Evolutionary conservation across 2,113 vertebrate genomes (phyloP).

Genomic region (Diglossa brunneiventris): DNA sequence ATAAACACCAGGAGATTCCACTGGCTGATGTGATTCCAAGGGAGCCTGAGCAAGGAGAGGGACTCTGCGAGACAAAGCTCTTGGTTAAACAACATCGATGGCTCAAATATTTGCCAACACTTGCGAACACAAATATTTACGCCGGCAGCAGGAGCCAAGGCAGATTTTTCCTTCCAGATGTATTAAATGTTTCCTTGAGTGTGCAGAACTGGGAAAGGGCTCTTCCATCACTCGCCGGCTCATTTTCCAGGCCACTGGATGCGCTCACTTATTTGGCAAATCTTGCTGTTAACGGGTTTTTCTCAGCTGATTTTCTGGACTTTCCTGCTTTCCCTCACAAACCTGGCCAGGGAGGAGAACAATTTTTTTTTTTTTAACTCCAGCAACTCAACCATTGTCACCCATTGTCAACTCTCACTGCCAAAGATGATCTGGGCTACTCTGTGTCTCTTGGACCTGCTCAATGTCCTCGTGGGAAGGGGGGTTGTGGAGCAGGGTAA

Average conservation of each 20-base stretch:
- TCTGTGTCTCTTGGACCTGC: neutral
- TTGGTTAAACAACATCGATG: slow-evolving; percentile 69
- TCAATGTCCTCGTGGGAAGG: fast-evolving
- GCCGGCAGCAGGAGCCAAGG: slow-evolving; percentile 43
- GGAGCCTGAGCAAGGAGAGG: slow-evolving; percentile 46
- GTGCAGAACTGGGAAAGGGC: slow-evolving; percentile 44
- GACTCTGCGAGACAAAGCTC: slow-evolving; percentile 57
- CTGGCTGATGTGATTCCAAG: slow-evolving; percentile 38
- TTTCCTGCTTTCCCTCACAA: neutral
- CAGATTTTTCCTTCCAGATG: slow-evolving; percentile 59
- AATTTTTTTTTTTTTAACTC: neutral
- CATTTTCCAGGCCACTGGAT: slow-evolving; percentile 67
- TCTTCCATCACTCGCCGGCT: slow-evolving; percentile 57
- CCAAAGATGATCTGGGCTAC: neutral
- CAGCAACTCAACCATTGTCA: neutral
- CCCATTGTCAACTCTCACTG: neutral
- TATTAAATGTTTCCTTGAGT: slow-evolving; percentile 67
- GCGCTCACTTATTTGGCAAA: slow-evolving; percentile 57
- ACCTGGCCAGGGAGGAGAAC: neutral
- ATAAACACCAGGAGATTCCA: slow-evolving; percentile 40
- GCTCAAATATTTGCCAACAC: slow-evolving; percentile 71
- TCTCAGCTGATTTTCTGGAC: slow-evolving; percentile 30
- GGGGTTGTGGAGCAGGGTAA: neutral
- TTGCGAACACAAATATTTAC: slow-evolving; percentile 66
- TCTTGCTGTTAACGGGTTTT: slow-evolving; percentile 11